Evolutionary conservation across 2,113 vertebrate genomes (phyloP), one percentile per base, ranked within the genome.

Genomic region (Campylomormyrus numenius): DNA sequence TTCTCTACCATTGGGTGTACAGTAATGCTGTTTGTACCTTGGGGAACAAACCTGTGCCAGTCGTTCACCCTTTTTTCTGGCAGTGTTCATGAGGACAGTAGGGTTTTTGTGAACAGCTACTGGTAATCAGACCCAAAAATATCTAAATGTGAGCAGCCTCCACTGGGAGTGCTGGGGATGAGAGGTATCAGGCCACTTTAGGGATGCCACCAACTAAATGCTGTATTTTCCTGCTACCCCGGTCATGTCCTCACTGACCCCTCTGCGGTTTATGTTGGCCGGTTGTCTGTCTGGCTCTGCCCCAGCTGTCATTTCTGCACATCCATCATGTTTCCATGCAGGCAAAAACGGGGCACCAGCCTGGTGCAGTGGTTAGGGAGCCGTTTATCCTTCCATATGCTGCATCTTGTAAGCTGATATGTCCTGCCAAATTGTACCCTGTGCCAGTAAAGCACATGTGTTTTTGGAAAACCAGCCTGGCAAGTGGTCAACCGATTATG

Each of bases 361-460:
- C 97, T 97, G 98, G 98, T 97, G 97, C 96, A 95, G 94, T 94
- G 96, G 96, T 96, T 95, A 96, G 96, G 96, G 96, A 96, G 96
- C 95, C 94, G 95, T 96, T 96, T 97, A 97, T 98, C 96, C 95
- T 96, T 96, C 97, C 98, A 98, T 98, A 99, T 99, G 98, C 96
- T 97, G 94, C 94, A 93, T 95, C 97, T 97, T 98, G 97, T 98
- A 97, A 97, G 96, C 93, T 95, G 94, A 96, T 96, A 95, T 95
- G 95, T 95, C 94, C 95, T 94, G 97, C 98, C 98, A 99, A 97
- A 95, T 94, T 92, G 94, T 95, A 96, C 91, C 93, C 91, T 92
- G 92, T 93, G 95, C 95, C 95, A 96, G 94, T 90, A 91, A 95
- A 92, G 94, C 94, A 95, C 95, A 96, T 94, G 96, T 96, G 95